Base-by-base conservation (phyloP, 1,140 invertebrate genomes). In the Cardiocondyla obscurior region DNA sequence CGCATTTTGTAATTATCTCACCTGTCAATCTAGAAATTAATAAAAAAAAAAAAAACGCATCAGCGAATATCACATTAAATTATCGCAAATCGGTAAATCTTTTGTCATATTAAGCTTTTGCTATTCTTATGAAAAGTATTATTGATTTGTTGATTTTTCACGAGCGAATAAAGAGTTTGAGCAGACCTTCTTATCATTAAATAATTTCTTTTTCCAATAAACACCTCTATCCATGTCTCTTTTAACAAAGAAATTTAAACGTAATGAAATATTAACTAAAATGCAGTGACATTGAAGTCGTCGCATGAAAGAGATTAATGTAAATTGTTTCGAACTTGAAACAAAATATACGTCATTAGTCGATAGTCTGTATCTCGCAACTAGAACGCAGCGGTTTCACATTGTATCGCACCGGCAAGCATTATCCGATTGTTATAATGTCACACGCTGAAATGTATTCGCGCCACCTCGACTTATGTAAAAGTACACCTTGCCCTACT, bases 351-450 rank as follows among this genome's bases (percentile, higher is more conserved):
- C 22, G 22, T 51, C 22, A 39, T 77, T 77, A 67, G 4, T 25
- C 33, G 44, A 14, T 28, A 51, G 58, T 30, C 1, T 30, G 19
- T 39, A 51, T 76, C 19, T 42, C 30, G 42, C 4, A 19, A 4
- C 7, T 76, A 16, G 19, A 49, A 77, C 22, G 8, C 36, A 16
- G 33, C 8, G 19, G 22, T 53, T 69, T 28, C 69, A 53, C 62
- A 64, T 69, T 36, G 12, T 30, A 67, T 28, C 62, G 30, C 33
- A 64, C 14, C 22, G 16, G 3, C 28, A 10, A 28, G 33, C 22
- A 79, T 79, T 79, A 79, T 69, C 62, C 74, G 74, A 79, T 79
- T 79, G 74, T 69, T 67, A 79, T 36, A 53, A 55, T 33, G 22
- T 69, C 62, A 16, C 46, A n/a, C 33, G 22, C 22, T 22, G 46